Percentiles rank a stretch among this genome's conserved stretches.
phyloP scores from a whole-genome alignment of 2,888 invertebrate genomes.

The Euplagia quadripunctaria region DNA sequence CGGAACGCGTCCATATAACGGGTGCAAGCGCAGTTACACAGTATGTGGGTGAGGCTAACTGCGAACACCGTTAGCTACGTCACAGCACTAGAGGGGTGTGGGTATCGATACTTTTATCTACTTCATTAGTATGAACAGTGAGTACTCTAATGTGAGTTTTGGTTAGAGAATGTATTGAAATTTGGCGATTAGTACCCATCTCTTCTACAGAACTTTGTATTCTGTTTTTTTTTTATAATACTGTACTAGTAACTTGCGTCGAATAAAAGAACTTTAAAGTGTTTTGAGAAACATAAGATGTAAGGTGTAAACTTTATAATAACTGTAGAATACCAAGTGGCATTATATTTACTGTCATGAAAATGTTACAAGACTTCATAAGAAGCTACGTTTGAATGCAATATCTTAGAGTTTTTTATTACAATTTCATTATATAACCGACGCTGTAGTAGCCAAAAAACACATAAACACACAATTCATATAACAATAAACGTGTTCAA shows the following conservation, averaged over 20 bases:
- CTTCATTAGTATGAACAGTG: constrained; percentile 19
- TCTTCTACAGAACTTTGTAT: background rate
- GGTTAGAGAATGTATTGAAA: constrained; percentile 6
- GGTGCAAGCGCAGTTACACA: constrained; percentile 79
- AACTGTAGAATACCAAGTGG: background rate
- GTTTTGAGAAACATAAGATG: background rate
- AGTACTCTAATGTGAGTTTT: constrained; percentile 11
- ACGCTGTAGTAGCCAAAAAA: background rate
- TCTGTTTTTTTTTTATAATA: background rate
- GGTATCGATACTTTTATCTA: constrained; percentile 40
- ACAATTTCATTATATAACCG: background rate
- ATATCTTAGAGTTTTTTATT: background rate
- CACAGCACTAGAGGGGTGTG: constrained; percentile 66
- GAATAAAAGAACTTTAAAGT: background rate
- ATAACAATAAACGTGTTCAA: background rate
- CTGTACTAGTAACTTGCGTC: background rate
- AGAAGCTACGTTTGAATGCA: background rate
- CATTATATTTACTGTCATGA: background rate
- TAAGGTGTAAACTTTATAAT: background rate
- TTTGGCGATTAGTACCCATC: constrained; percentile 14
- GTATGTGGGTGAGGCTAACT: constrained; percentile 86
- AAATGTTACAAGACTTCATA: background rate
- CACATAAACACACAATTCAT: background rate
- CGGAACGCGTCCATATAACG: constrained; percentile 83
- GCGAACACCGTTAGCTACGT: constrained; percentile 80